Base-by-base conservation (phyloP, 2,113 vertebrate genomes). In the Gymnocephalus cernua region DNA sequence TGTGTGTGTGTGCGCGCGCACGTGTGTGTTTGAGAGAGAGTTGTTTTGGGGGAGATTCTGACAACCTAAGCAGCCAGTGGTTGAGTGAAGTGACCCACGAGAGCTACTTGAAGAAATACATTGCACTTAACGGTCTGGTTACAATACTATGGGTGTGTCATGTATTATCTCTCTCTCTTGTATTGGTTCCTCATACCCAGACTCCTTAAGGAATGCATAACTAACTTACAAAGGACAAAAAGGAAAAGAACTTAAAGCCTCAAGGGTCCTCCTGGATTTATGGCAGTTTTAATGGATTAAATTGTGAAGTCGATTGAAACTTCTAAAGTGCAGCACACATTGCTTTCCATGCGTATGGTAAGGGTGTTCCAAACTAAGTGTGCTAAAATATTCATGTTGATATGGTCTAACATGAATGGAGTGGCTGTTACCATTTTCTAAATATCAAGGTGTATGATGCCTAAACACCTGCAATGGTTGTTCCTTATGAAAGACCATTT, bases 31-130 rank as follows among this genome's bases (percentile, higher is more conserved):
- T n/a, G n/a, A 61, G 79, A 50, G 41, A 67, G 27, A 63, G 16
- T 77, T 82, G 84, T 83, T 82, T 80, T 80, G 9, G 16, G 53
- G 53, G 21, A 50, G 56, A 59, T 47, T 79, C 63, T 88, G 83
- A 88, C 80, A 87, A 70, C 68, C 65, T 80, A 53, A 72, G 65
- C 79, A 85, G 70, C 80, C 77, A 15, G 23, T 86, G 77, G 68
- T 67, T 5, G 19, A 82, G 23, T 83, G 79, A 88, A 73, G 77
- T 85, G 67, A 85, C 87, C 82, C 85, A 19, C 8, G 84, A 82
- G 82, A 83, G 65, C 73, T 84, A 59, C 45, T 63, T 61, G 21
- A 85, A 82, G 68, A 88, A 89, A 82, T 84, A 66, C 68, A 84
- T 87, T 80, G 77, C 77, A 74, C 72, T 74, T 66, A 21, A 71